phyloP scores from a whole-genome alignment of 2,797 vertebrate genomes.

The Gallirallus australis region DNA sequence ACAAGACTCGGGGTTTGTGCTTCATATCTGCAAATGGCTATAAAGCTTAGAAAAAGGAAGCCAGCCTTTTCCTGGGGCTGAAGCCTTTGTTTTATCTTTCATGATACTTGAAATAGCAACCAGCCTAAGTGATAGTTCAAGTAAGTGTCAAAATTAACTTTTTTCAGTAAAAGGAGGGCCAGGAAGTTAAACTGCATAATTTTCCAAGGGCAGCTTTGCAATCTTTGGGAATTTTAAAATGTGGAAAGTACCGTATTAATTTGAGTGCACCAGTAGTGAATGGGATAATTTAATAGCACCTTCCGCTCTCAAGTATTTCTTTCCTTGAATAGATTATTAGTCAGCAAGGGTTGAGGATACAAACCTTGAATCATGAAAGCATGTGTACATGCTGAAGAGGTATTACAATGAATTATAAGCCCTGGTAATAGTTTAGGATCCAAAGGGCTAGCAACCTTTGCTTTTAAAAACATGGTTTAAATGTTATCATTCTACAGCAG shows the following conservation, averaged over 20 bases:
- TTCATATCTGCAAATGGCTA: background rate
- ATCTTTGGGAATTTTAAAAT: conserved; percentile 49
- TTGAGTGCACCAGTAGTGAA: background rate
- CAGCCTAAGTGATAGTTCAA: background rate
- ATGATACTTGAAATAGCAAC: conserved; percentile 19
- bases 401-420: conserved; percentile 46
- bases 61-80: background rate
- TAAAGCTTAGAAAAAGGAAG: background rate
- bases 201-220: conserved; percentile 32
- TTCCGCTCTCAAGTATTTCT: conserved; percentile 62
- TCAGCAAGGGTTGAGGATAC: conserved; percentile 30
- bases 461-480: conserved; percentile 53
- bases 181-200: conserved; percentile 13
- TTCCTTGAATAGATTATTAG: conserved; percentile 56
- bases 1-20: background rate
- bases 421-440: conserved; percentile 47
- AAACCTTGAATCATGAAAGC: conserved; percentile 46
- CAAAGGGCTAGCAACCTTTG: conserved; percentile 38
- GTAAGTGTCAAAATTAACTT: background rate
- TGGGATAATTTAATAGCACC: conserved; percentile 48
- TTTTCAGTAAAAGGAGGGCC: background rate
- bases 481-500: conserved; percentile 59
- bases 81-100: conserved; percentile 20
- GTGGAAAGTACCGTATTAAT: conserved; percentile 32
- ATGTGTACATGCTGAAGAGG: background rate